phyloP scores from a whole-genome alignment of 1,140 invertebrate species.

The Acyrthosiphon pisum region DNA sequence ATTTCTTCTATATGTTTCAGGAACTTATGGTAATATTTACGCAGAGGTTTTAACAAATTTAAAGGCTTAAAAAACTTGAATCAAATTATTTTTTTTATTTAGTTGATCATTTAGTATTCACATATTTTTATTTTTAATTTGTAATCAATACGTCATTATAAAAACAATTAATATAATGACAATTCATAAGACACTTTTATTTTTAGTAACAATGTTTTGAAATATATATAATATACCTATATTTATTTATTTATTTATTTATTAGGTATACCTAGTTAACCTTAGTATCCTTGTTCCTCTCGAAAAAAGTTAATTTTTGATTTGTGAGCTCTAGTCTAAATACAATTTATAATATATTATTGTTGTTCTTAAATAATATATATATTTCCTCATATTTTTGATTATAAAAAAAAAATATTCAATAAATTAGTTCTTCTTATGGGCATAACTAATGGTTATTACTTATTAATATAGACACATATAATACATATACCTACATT shows the following conservation, averaged over 20 bases:
- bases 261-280: no score
- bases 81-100: no score
- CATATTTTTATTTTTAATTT: not conserved
- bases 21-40: no score
- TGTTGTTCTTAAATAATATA: not conserved
- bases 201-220: not conserved
- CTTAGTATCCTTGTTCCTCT: not conserved
- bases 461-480: not conserved
- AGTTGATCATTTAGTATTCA: not conserved
- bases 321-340: not conserved
- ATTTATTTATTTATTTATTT: no score
- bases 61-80: no score
- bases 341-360: not conserved
- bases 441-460: not conserved
- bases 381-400: no score
- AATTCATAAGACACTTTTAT: not conserved
- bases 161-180: not conserved
- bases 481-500: not conserved
- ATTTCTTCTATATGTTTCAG: not conserved
- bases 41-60: no score
- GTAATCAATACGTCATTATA: not conserved
- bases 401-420: no score
- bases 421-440: no score
- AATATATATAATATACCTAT: no score
- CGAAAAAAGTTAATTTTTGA: not conserved